Conservation (phyloP, 2,113 vertebrate species). For the Gambusia holbrooki region DNA sequence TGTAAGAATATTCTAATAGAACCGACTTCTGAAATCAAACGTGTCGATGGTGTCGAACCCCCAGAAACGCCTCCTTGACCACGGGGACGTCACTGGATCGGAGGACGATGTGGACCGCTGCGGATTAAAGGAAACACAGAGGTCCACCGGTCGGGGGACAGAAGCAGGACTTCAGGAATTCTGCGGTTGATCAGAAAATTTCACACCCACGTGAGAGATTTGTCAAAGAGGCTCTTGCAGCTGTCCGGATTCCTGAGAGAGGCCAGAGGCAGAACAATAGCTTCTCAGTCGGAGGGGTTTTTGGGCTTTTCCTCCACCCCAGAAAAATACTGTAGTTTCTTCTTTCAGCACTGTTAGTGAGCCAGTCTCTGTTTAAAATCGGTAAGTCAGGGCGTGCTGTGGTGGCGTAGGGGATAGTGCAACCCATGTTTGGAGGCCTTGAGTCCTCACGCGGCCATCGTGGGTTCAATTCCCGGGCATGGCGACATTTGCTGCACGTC, state of each 20-base stretch:
- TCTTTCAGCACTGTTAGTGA: conserved; percentile 54
- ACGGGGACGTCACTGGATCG: conserved; percentile 37
- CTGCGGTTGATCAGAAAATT: conserved; percentile 31
- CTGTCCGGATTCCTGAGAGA: conserved; percentile 64
- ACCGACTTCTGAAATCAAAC: conserved; percentile 67
- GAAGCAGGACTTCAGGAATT: conserved; percentile 25
- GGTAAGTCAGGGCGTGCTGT: conserved; percentile 1
- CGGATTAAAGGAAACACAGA: background rate
- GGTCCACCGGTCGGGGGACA: background rate
- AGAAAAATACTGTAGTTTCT: conserved; percentile 41
- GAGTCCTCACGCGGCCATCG: no score
- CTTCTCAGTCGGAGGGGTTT: conserved; percentile 44
- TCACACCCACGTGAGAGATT: conserved; percentile 68
- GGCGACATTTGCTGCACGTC: no score
- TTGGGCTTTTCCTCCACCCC: background rate
- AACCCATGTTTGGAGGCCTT: no score
- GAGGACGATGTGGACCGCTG: conserved; percentile 9
- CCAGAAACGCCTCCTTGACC: background rate
- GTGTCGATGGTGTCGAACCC: conserved; percentile 26
- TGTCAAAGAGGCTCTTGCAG: conserved; percentile 55
- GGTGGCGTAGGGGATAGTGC: no score
- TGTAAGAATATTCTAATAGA: conserved; percentile 25
- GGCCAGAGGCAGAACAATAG: conserved; percentile 20
- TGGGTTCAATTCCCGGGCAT: no score
- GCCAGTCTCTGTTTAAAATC: conserved; percentile 24